Base-by-base conservation (phyloP, 2,888 invertebrate species). In the Ormyrus rosae region DNA sequence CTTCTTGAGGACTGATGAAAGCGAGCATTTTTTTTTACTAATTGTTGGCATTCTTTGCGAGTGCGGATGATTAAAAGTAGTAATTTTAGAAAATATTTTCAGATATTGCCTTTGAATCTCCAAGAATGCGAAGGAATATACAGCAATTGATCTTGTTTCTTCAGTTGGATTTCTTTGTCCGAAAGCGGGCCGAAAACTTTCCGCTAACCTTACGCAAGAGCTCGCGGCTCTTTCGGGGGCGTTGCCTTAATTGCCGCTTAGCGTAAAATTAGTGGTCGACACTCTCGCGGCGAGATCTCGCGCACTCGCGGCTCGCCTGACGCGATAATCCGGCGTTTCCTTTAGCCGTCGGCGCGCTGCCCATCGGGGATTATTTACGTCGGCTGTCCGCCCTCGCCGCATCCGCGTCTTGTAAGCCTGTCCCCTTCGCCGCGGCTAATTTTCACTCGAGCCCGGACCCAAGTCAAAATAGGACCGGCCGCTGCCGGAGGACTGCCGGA, bases 321-420 rank as follows among this genome's bases (percentile, higher is more conserved):
- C 83, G 78, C 80, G 85, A 83, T 85, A 85, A 85, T 84, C 84
- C 83, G 81, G 80, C 74, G 82, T 83, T 85, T 85, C 84, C 83
- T 82, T 82, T 83, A 83, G 81, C 77, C 78, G 48, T 82, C 34
- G 34, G 34, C 34, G 11, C 64, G 60, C 10, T 53, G 71, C 11
- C 68, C 79, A 71, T 73, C 76, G 56, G 58, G 78, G 83, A 84
- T 84, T 85, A 85, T 85, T 84, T 84, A 83, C 83, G 84, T 83
- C 82, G 72, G 60, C 67, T 83, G 83, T 84, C 82, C 79, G 67
- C 81, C 80, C 81, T 79, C 81, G 83, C 83, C 58, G 65, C 71
- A 75, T 63, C 53, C 63, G 34, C 45, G 34, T n/a, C 34, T 34
- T 2, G 34, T 34, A 34, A 34, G 34, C 34, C 34, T 34, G 34